Evolutionary conservation across 2,888 invertebrate genomes (phyloP), one percentile per base, ranked within the genome.

Genomic region (Nebria salina): DNA sequence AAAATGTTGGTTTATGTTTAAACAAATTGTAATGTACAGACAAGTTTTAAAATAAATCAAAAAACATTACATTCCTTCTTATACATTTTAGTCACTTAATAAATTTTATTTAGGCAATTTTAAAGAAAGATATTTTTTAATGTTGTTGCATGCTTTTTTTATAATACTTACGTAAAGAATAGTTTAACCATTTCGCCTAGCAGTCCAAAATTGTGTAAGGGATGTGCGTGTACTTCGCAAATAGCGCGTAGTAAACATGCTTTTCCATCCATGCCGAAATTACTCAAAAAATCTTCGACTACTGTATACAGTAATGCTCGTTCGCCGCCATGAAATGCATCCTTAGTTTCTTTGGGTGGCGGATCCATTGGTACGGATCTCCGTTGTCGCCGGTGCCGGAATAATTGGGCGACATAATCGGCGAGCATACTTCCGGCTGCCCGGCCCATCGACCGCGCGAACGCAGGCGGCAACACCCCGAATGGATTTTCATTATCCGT

Each of bases 401-500:
- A 88, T 85, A 95, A 93, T 77, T 93, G 91, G 0, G 94, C 92
- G 41, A 96, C 92, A 86, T 95, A 96, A 85, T 95, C 93, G 0
- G 95, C 93, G 87, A 93, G 89, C 83, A 93, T 87, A 79, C 92
- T 91, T 0, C 94, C 94, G 0, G 95, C 95, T 8, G 93, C 91
- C 84, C 93, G 91, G 4, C 95, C 94, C 92, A 95, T 93, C 4
- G 95, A 94, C 83, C 95, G 90, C 0, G 94, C 94, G 84, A 96
- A 91, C 4, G 95, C 90, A 0, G 95, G 94, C 0, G 96, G 95
- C 80, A 96, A 88, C 72, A 93, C 94, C 15, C 96, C 96, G 86
- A 95, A 94, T 0, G 96, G 96, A 89, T 96, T 96, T 87, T 96
- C 95, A 87, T 96, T 96, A 87, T 96, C 96, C n/a, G 96, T 96